Percentiles rank a stretch among this genome's conserved stretches.
Conservation (phyloP, 2,113 vertebrate genomes). For the Eretmochelys imbricata region DNA sequence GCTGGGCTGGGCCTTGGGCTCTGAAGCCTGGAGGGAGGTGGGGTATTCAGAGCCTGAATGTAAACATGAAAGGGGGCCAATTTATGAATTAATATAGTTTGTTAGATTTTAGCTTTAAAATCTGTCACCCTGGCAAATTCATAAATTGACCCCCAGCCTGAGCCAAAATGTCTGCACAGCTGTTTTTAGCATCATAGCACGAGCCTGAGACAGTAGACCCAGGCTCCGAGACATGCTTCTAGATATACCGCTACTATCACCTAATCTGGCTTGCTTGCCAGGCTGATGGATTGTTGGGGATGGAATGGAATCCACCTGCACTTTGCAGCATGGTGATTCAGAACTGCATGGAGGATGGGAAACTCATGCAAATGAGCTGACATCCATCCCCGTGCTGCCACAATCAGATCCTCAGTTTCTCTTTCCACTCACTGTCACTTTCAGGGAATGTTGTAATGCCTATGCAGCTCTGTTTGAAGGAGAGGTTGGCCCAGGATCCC, state of each 20-base stretch:
- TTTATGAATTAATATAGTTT: neutral
- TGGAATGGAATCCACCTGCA: neutral
- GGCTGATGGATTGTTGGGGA: neutral
- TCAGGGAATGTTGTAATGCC: neutral
- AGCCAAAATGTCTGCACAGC: neutral
- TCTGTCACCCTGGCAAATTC: neutral
- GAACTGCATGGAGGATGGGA: neutral
- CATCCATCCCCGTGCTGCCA: neutral
- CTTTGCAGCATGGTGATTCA: neutral
- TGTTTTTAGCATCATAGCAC: neutral
- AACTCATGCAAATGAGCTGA: neutral
- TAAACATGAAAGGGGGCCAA: neutral
- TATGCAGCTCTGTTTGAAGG: neutral
- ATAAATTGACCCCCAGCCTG: neutral
- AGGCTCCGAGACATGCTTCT: neutral
- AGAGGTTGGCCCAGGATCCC: accelerated
- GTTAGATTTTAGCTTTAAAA: neutral
- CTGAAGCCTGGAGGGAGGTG: neutral
- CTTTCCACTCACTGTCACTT: neutral
- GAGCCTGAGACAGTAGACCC: neutral
- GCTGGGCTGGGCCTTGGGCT: neutral
- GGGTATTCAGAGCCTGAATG: neutral
- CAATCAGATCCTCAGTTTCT: neutral
- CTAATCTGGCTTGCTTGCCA: neutral
- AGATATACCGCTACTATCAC: neutral